Percentiles rank a stretch among this genome's conserved stretches.
phyloP scores from a whole-genome alignment of 2,888 invertebrate genomes.

The Eulithis testata region DNA sequence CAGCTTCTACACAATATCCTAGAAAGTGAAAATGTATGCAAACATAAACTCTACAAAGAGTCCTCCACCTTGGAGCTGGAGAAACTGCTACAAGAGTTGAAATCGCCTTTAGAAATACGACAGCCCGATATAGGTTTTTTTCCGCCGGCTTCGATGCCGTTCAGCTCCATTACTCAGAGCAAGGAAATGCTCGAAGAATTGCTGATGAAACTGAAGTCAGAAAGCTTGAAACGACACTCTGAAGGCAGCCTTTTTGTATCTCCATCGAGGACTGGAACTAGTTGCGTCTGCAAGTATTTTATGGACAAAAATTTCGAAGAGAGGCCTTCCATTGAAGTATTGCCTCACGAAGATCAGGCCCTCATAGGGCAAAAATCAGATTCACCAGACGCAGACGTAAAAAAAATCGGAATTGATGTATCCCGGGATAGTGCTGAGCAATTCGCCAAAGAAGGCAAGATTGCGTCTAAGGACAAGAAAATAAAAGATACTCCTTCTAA shows the following conservation, averaged over 20 bases:
- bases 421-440: background rate
- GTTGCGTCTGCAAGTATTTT: constrained; percentile 47
- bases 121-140: constrained; percentile 45
- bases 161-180: constrained; percentile 41
- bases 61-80: constrained; percentile 43
- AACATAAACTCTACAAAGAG: constrained; percentile 41
- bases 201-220: constrained; percentile 41
- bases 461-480: background rate
- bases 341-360: background rate
- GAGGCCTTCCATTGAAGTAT: constrained; percentile 10
- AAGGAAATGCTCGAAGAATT: constrained; percentile 47
- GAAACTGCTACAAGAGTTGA: constrained; percentile 46
- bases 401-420: background rate
- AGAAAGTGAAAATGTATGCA: constrained; percentile 44
- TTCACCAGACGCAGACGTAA: background rate
- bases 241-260: constrained; percentile 30
- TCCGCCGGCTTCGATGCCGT: constrained; percentile 33
- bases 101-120: constrained; percentile 38
- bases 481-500: constrained; percentile 9
- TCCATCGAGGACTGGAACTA: constrained; percentile 18
- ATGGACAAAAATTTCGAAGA: constrained; percentile 34
- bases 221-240: constrained; percentile 20
- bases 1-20: constrained; percentile 46
- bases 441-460: background rate
- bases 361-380: background rate